Evolutionary conservation across 2,888 invertebrate genomes (phyloP), one percentile per base, ranked within the genome.

Genomic region (Napeogenes sylphis): DNA sequence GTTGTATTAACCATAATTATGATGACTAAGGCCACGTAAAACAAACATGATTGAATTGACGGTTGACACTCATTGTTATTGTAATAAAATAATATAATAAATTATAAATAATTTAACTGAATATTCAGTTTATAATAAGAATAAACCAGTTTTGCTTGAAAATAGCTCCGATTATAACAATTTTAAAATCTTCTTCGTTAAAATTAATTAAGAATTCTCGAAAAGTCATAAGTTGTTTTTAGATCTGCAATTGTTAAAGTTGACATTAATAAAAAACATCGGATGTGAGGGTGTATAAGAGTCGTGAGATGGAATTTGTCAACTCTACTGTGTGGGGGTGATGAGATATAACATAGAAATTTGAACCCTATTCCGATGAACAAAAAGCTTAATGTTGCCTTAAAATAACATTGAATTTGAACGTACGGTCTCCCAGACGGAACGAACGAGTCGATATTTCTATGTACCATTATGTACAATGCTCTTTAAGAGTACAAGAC

Each of bases 351-450:
- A 53, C 13, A 4, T 21, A n/a, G 32, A 59, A 61, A 54, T 60
- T 57, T 61, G 57, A 65, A 61, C 67, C 63, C 63, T 65, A 59
- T 32, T 42, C 12, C 65, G 33, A 33, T 55, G 33, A 33, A 45
- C 53, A 51, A 67, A 21, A 63, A 61, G 63, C 42, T 10, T 47
- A 56, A 51, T 51, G 55, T 61, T 54, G 55, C 35, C 55, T 61
- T 61, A 54, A 54, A 62, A 64, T 67, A 63, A 67, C 56, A 56
- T 63, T 55, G 59, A 51, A 58, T 61, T 61, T 61, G 67, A 59
- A 67, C 63, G 56, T 64, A 64, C 67, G 61, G 64, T 65, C 65
- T 67, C 66, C 69, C 71, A 71, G 71, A 70, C 71, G 62, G 62
- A 66, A 62, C 69, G 64, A 55, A 56, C 64, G 68, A 70, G 70